Conservation (phyloP, 2,888 invertebrate species). For the Drosophila emarginata region DNA sequence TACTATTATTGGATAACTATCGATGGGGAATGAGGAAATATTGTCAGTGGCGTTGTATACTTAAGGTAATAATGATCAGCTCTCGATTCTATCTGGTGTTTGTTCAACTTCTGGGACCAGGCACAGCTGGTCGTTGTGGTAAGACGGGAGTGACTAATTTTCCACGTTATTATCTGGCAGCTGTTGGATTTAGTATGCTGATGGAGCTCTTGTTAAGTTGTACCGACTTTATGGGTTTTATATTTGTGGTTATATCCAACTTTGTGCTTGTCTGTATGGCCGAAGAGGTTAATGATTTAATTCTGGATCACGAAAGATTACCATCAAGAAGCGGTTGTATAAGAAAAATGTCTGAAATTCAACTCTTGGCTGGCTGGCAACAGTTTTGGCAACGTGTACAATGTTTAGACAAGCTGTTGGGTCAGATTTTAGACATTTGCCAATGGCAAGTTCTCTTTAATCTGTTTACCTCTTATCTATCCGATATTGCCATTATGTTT, state of each 20-base stretch:
- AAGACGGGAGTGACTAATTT: constrained; percentile 11
- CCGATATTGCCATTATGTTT: constrained; percentile 43
- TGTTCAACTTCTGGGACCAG: constrained; percentile 28
- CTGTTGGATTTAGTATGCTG: constrained; percentile 15
- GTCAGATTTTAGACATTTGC: constrained; percentile 33
- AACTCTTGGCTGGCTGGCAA: constrained; percentile 42
- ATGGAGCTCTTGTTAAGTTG: constrained; percentile 36
- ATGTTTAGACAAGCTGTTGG: constrained; percentile 35
- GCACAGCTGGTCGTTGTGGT: constrained; percentile 39
- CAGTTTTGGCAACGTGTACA: constrained; percentile 32
- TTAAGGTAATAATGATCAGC: constrained; percentile 34
- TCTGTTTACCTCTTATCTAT: constrained; percentile 51
- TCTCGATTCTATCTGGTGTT: constrained; percentile 37
- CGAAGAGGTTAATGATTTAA: constrained; percentile 25
- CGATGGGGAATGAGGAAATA: background rate
- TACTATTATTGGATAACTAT: constrained; percentile 31
- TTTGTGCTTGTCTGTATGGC: constrained; percentile 39
- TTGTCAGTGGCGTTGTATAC: constrained; percentile 3
- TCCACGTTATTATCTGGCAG: constrained; percentile 12
- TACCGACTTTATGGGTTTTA: constrained; percentile 31
- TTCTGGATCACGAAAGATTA: constrained; percentile 36
- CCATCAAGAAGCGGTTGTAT: constrained; percentile 31
- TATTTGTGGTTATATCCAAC: constrained; percentile 36
- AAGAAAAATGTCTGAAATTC: constrained; percentile 38
- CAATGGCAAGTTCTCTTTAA: constrained; percentile 50